Base-by-base conservation (phyloP, 2,888 invertebrate genomes). In the Xanthostigma xanthostigma region DNA sequence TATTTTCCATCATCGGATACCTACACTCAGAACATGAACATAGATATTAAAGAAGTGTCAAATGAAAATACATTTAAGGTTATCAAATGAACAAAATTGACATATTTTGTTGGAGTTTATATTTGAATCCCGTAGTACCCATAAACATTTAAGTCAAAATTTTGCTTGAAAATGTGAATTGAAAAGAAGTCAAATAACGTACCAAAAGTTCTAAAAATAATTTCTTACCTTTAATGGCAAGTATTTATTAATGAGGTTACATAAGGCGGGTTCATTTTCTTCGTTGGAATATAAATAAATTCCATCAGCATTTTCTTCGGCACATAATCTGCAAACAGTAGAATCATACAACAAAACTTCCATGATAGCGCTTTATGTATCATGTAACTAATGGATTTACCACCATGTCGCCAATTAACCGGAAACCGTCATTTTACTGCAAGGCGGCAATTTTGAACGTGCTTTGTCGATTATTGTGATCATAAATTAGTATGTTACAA, bases 301-400 rank as follows among this genome's bases (percentile, higher is more conserved):
- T 52, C 81, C 81, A 62, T 79, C 79, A 57, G 74, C 71, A 68
- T 82, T 83, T 70, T 81, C 76, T 69, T 79, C 78, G 14, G 78
- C 82, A 71, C 86, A 86, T 65, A 86, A 74, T 67, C 85, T 75
- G 69, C 86, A 86, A 69, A 80, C 73, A 54, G 73, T 73, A 56
- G 81, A 81, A 70, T 83, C 76, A 63, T 76, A 78, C 58, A 82
- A 73, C 63, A 60, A 58, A 53, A 64, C 64, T 56, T 48, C 48
- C 48, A 48, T 48, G 14, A 43, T 48, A 27, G 27, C 6, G 5
- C 27, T 27, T 27, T 27, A 27, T 27, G 27, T 27, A 6, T 17
- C 17, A 17, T 27, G 27, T 27, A 27, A 27, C 6, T 27, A 27
- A 27, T 27, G 27, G 6, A 6, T 27, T 3, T 27, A 27, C 27